These are phyloP conservation scores for Apoda limacodes DNA, from an alignment of 2,888 invertebrate species.

Conservation along the genomic window DNA sequence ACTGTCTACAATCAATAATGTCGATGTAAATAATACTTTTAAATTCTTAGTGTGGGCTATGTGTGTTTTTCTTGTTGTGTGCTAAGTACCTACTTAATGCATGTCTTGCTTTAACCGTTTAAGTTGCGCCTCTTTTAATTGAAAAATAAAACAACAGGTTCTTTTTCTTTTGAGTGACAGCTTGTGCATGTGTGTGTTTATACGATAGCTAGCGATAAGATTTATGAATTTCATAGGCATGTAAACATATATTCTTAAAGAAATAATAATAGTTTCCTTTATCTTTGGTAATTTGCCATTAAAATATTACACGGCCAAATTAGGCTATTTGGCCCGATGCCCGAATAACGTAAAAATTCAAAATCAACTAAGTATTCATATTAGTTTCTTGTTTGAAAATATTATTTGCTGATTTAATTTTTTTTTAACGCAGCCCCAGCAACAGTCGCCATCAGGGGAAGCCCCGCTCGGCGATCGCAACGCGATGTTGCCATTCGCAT, in stretches of 20 bases:
- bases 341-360: too few species aligned
- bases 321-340: too few species aligned
- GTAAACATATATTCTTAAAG: too few species aligned
- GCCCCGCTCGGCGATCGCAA: slow-evolving; percentile 49
- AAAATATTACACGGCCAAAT: too few species aligned
- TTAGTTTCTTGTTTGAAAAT: too few species aligned
- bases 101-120: not conserved
- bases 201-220: too few species aligned
- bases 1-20: slow-evolving; percentile 53
- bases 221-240: too few species aligned
- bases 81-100: slow-evolving; percentile 10
- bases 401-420: too few species aligned
- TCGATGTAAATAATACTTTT: slow-evolving; percentile 55
- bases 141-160: not conserved
- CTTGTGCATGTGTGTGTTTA: too few species aligned
- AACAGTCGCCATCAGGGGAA: slow-evolving; percentile 56
- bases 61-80: slow-evolving; percentile 18
- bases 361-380: too few species aligned
- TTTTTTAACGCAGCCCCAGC: slow-evolving; percentile 45
- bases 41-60: slow-evolving; percentile 20
- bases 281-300: too few species aligned
- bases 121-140: not conserved
- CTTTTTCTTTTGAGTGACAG: not conserved
- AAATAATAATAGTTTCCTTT: too few species aligned
- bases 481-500: slow-evolving; percentile 62